A percentile compares a stretch with the other conserved stretches of the same genome.
Conservation (phyloP, 2,888 invertebrate species). For the Subacronicta megacephala region DNA sequence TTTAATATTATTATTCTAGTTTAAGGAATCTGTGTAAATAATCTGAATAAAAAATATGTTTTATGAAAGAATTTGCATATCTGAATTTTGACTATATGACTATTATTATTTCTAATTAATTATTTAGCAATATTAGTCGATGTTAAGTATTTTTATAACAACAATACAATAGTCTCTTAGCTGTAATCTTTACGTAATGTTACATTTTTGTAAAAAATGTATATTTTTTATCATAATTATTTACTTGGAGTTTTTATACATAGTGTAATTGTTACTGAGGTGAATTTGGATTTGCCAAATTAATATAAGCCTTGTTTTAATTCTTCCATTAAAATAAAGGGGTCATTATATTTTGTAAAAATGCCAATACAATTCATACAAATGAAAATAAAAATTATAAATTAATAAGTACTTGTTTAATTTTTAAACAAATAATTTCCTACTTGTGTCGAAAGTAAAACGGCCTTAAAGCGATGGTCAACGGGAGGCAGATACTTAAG, state of each 20-base stretch:
- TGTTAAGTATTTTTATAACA: constrained; percentile 83
- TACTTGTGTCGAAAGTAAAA: background rate
- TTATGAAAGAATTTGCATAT: constrained; percentile 77
- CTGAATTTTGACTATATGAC: constrained; percentile 76
- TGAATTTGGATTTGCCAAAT: constrained; percentile 88
- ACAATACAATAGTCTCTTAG: constrained; percentile 74
- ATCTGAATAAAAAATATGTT: constrained; percentile 76
- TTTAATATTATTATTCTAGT: constrained; percentile 70
- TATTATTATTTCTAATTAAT: constrained; percentile 70
- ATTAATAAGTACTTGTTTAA: constrained; percentile 78
- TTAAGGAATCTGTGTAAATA: constrained; percentile 76
- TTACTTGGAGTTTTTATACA: constrained; percentile 80
- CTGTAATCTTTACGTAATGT: constrained; percentile 74
- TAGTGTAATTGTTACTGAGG: constrained; percentile 81
- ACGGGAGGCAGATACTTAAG: too few species aligned
- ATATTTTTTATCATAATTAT: constrained; percentile 86
- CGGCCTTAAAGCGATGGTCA: too few species aligned
- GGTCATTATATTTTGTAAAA: constrained; percentile 87
- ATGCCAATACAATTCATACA: constrained; percentile 85
- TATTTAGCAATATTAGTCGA: constrained; percentile 78
- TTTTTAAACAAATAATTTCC: constrained; percentile 47
- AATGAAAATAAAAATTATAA: constrained; percentile 88
- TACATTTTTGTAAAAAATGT: constrained; percentile 87
- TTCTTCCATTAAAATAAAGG: constrained; percentile 84
- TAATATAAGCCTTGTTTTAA: constrained; percentile 86